phyloP scores from a whole-genome alignment of 2,113 vertebrate genomes.

The Colossoma macropomum region DNA sequence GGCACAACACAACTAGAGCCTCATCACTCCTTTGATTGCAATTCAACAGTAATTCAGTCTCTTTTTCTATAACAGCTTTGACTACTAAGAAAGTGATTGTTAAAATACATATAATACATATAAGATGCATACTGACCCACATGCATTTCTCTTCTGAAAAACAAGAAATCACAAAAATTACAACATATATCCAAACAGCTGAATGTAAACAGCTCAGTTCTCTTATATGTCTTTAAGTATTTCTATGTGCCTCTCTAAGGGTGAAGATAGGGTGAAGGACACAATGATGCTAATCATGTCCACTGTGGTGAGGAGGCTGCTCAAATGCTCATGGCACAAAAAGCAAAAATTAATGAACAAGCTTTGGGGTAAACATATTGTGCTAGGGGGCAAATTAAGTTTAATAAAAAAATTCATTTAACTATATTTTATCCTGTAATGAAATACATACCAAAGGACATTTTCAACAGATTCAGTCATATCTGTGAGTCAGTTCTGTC shows the following conservation, averaged over 20 bases:
- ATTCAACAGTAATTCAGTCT: too few relatives aligned
- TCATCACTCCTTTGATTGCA: too few relatives aligned
- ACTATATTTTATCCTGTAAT: not conserved
- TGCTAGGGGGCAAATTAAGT: not conserved
- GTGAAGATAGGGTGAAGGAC: conserved; percentile 15
- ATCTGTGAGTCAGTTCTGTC: not conserved
- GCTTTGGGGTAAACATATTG: conserved; percentile 17
- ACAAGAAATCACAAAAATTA: not conserved
- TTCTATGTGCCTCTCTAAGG: not conserved
- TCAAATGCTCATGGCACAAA: conserved; percentile 13
- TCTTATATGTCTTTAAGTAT: not conserved
- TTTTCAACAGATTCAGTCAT: not conserved
- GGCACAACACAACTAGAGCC: too few relatives aligned
- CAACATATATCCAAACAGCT: not conserved
- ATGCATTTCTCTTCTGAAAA: not conserved
- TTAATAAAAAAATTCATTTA: not conserved
- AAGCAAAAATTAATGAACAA: conserved; percentile 11
- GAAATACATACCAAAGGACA: not conserved
- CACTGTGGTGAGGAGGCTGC: not conserved
- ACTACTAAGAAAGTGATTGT: too few relatives aligned
- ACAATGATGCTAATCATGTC: conserved; percentile 10
- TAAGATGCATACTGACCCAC: not conserved
- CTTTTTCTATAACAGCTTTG: too few relatives aligned
- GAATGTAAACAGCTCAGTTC: not conserved
- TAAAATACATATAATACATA: not conserved